Conservation (phyloP, 2,797 vertebrate species). For the Alcedo atthis region DNA sequence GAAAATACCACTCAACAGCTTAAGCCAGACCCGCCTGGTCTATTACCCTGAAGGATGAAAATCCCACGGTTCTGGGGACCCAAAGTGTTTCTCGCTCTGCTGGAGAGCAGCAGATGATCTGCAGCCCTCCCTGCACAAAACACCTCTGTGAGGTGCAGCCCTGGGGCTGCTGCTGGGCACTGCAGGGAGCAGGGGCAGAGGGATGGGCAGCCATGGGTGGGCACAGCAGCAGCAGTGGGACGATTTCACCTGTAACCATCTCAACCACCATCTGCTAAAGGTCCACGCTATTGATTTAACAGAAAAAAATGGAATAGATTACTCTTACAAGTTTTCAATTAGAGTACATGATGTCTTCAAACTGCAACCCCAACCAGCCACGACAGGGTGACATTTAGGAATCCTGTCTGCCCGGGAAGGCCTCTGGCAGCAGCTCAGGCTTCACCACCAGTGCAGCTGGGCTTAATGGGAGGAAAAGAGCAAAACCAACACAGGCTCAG, state of each 20-base stretch:
- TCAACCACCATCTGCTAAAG: conserved; percentile 69
- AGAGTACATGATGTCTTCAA: conserved; percentile 66
- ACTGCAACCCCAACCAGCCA: conserved; percentile 70
- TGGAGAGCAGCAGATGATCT: neutral
- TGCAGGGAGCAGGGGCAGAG: no score
- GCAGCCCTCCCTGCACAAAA: neutral
- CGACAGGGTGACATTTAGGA: conserved; percentile 66
- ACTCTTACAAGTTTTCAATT: conserved; percentile 64
- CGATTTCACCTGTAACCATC: conserved; percentile 68
- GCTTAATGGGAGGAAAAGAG: neutral
- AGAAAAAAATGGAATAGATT: conserved; percentile 61
- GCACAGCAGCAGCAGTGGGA: neutral
- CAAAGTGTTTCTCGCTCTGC: neutral
- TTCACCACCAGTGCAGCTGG: neutral
- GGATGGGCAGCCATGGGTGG: no score
- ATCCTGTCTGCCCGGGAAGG: neutral
- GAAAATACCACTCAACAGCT: accelerated
- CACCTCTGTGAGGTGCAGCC: neutral
- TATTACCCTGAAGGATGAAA: neutral
- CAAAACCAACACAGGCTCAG: neutral
- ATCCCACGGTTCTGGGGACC: accelerated
- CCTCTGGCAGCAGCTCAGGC: accelerated
- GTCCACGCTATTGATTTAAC: conserved; percentile 71
- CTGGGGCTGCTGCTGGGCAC: neutral
- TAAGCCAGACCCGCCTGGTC: neutral